Conservation (phyloP, 2,888 invertebrate genomes). For the Plagiodera versicolora region DNA sequence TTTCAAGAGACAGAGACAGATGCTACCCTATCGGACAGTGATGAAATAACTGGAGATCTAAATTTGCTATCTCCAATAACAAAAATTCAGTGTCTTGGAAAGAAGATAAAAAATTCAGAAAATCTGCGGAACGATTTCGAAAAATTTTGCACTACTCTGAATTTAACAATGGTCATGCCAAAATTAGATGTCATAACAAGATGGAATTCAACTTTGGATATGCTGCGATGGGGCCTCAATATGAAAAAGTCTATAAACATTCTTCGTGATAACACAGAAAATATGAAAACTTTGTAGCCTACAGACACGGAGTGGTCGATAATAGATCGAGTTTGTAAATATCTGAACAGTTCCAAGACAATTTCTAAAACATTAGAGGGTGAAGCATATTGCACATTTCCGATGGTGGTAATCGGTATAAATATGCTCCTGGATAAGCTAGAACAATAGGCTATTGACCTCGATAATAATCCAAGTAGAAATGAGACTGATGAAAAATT, state of each 20-base stretch:
- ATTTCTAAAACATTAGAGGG: slow-evolving; percentile 26
- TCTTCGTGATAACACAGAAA: slow-evolving; percentile 11
- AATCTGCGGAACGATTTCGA: slow-evolving; percentile 23
- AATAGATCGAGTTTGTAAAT: slow-evolving; percentile 18
- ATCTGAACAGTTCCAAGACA: slow-evolving; percentile 27
- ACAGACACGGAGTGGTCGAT: slow-evolving; percentile 8
- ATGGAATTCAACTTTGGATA: slow-evolving; percentile 28
- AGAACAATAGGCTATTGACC: slow-evolving; percentile 19
- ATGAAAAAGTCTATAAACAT: slow-evolving; percentile 15
- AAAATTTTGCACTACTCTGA: slow-evolving; percentile 25
- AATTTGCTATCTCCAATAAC: slow-evolving; percentile 1
- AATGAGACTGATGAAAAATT: slow-evolving; percentile 16
- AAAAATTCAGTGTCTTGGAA: slow-evolving; percentile 6
- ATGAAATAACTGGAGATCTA: slow-evolving; percentile 7
- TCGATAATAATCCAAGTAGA: slow-evolving; percentile 17
- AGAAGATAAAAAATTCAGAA: slow-evolving; percentile 23
- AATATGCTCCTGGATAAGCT: slow-evolving; percentile 24
- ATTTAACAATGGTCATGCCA: slow-evolving; percentile 22
- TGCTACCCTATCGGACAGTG: slow-evolving; percentile 9
- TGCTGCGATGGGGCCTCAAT: slow-evolving; percentile 15
- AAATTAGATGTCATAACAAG: slow-evolving; percentile 25
- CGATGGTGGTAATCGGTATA: slow-evolving; percentile 28
- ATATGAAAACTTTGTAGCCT: slow-evolving; percentile 9
- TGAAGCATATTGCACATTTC: slow-evolving; percentile 28
- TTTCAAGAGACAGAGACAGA: slow-evolving; percentile 14